A percentile compares a stretch with the other conserved stretches of the same genome.
These are phyloP conservation scores for Napeogenes inachia DNA, from an alignment of 2,888 invertebrate species.

Conservation along the genomic window DNA sequence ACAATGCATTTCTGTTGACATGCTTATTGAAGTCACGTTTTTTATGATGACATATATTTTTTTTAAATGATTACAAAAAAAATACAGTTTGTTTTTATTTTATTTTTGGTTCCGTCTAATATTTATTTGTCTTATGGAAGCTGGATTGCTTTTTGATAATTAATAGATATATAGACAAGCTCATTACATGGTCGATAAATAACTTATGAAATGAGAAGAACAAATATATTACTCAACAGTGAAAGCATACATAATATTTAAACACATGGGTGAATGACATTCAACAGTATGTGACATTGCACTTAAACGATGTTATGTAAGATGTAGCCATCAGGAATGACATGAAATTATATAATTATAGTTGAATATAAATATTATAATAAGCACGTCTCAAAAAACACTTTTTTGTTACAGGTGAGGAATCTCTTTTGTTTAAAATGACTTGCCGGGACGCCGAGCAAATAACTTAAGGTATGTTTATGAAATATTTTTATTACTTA, in stretches of 20 bases:
- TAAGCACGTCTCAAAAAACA: neutral
- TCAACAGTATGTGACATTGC: slow-evolving; percentile 32
- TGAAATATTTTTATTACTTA: neutral
- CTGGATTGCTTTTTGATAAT: too few species aligned
- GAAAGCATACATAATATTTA: slow-evolving; percentile 22
- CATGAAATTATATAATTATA: slow-evolving; percentile 34
- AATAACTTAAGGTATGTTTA: slow-evolving; percentile 60
- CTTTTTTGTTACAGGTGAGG: slow-evolving; percentile 68
- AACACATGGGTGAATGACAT: slow-evolving; percentile 31
- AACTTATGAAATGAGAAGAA: neutral
- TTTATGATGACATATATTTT: too few species aligned
- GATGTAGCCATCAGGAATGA: slow-evolving; percentile 16
- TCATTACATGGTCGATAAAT: neutral
- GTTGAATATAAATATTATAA: slow-evolving; percentile 8
- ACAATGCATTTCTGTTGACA: too few species aligned
- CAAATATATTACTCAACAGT: slow-evolving; percentile 18
- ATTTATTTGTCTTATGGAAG: too few species aligned
- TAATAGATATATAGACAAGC: too few species aligned
- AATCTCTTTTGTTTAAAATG: slow-evolving; percentile 53
- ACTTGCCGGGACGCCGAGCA: slow-evolving; percentile 52
- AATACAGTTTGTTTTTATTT: too few species aligned
- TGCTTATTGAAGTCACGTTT: too few species aligned
- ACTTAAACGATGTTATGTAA: slow-evolving; percentile 29
- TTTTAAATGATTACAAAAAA: too few species aligned
- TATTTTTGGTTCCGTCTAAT: too few species aligned